phyloP scores from a whole-genome alignment of 2,113 vertebrate genomes.

The Megaceryle maxima region DNA sequence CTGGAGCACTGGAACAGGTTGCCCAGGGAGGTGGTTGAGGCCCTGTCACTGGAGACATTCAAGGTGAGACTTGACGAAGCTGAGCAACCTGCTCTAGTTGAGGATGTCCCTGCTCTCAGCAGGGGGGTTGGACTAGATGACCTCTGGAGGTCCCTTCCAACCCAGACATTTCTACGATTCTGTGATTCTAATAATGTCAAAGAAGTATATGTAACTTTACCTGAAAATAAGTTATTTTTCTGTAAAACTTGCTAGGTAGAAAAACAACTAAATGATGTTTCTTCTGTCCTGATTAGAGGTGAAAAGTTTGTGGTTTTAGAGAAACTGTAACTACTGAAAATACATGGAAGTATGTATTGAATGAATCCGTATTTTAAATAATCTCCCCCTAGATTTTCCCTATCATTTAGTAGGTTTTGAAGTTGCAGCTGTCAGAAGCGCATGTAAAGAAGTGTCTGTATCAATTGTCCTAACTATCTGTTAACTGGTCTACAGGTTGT shows the following conservation, averaged over 20 bases:
- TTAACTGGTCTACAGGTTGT: not conserved
- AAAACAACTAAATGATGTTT: not conserved
- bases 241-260: not conserved
- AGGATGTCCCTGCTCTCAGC: no score
- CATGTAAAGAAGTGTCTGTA: not conserved
- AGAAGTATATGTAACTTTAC: not conserved
- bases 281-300: not conserved
- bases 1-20: no score
- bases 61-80: no score
- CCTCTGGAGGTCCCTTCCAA: no score
- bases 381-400: not conserved
- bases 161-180: no score
- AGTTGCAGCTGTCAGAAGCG: not conserved
- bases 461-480: not conserved
- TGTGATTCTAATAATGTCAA: not conserved
- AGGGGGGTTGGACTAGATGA: no score
- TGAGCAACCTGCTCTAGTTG: no score
- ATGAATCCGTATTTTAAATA: not conserved
- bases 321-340: not conserved
- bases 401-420: not conserved
- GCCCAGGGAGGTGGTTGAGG: no score
- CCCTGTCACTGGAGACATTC: no score
- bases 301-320: not conserved
- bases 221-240: not conserved
- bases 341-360: not conserved